phyloP scores from a whole-genome alignment of 2,888 invertebrate species.

The Dynastes tityus region DNA sequence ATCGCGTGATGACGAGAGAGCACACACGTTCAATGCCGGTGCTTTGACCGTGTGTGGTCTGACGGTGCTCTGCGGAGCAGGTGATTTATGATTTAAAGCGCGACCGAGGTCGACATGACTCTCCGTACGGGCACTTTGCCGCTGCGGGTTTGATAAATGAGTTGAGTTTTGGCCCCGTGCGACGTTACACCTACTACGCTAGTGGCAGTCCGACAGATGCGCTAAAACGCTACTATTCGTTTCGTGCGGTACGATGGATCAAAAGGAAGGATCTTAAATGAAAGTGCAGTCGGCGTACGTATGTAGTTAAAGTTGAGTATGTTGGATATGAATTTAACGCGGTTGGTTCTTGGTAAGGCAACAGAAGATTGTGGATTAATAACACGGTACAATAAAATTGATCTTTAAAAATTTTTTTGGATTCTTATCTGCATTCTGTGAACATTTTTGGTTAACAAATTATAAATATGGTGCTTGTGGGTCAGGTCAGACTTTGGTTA shows the following conservation, averaged over 20 bases:
- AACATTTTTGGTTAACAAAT: too few relatives aligned
- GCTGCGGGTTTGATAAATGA: slow-evolving; percentile 30
- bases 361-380: too few relatives aligned
- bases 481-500: too few relatives aligned
- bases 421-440: too few relatives aligned
- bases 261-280: not conserved
- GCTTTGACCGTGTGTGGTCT: slow-evolving; percentile 37
- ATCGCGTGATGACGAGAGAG: not conserved
- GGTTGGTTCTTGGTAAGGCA: too few relatives aligned
- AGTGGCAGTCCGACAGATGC: not conserved
- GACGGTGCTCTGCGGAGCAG: not conserved
- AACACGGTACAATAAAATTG: too few relatives aligned
- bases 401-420: too few relatives aligned
- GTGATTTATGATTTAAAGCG: slow-evolving; percentile 43
- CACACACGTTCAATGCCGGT: slow-evolving; percentile 3
- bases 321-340: not conserved
- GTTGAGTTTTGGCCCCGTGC: not conserved
- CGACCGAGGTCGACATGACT: slow-evolving; percentile 27
- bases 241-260: not conserved
- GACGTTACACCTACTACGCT: not conserved
- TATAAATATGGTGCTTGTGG: too few relatives aligned
- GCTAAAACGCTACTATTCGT: not conserved
- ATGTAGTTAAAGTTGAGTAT: not conserved
- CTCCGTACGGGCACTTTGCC: slow-evolving; percentile 31
- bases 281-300: not conserved